phyloP scores from a whole-genome alignment of 2,113 vertebrate species.

The Setophaga coronata region DNA sequence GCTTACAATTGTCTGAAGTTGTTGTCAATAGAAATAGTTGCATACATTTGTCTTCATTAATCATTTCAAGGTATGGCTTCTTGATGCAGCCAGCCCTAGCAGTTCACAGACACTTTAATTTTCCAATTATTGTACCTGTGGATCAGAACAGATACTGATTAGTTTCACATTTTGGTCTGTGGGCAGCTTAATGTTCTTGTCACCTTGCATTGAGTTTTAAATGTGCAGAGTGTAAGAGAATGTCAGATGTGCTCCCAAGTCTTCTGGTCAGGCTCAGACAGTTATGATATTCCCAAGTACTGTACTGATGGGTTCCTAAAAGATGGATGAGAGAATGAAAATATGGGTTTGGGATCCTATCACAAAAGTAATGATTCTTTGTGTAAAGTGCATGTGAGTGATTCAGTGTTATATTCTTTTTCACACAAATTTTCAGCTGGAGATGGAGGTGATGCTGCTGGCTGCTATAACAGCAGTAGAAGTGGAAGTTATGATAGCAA shows the following conservation, averaged over 20 bases:
- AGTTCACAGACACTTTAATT: slow-evolving; percentile 61
- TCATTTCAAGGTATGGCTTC: slow-evolving; percentile 63
- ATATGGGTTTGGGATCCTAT: background rate
- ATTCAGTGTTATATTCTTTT: background rate
- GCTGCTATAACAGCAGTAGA: background rate
- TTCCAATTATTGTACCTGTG: slow-evolving; percentile 66
- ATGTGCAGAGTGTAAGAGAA: slow-evolving; percentile 19
- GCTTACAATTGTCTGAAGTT: slow-evolving; percentile 27
- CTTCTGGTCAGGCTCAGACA: slow-evolving; percentile 9
- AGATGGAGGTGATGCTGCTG: background rate
- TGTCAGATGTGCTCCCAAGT: slow-evolving; percentile 28
- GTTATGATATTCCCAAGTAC: background rate
- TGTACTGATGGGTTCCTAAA: slow-evolving; percentile 21
- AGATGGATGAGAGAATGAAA: slow-evolving; percentile 39
- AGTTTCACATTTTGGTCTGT: slow-evolving; percentile 71
- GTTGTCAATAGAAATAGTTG: slow-evolving; percentile 56
- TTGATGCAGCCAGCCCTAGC: slow-evolving; percentile 51
- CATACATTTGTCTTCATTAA: slow-evolving; percentile 79
- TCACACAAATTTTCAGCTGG: background rate
- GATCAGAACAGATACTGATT: slow-evolving; percentile 76
- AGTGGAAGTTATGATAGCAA: background rate
- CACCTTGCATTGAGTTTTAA: slow-evolving; percentile 71
- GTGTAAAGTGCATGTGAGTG: background rate
- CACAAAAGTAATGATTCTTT: background rate
- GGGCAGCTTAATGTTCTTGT: slow-evolving; percentile 74